A percentile compares a stretch with the other conserved stretches of the same genome.
These are phyloP conservation scores for Apogon hyalosoma DNA, from an alignment of 2,797 vertebrate species.

Conservation along the genomic window DNA sequence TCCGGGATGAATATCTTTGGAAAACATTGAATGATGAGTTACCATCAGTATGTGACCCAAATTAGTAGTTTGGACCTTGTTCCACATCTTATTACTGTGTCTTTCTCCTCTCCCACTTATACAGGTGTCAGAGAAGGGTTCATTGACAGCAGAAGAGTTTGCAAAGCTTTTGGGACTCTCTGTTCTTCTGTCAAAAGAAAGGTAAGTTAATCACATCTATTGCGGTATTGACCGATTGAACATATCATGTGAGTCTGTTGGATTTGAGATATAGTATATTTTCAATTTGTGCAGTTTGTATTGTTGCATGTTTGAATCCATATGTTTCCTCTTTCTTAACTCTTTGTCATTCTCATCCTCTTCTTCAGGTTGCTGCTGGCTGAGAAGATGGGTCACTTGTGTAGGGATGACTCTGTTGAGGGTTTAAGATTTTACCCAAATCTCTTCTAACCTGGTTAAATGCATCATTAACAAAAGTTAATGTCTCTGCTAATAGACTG, in stretches of 20 bases:
- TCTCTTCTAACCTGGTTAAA: slow-evolving; percentile 86
- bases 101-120: slow-evolving; percentile 7
- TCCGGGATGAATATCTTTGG: neutral
- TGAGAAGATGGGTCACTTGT: slow-evolving; percentile 98
- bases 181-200: slow-evolving; percentile 96
- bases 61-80: neutral
- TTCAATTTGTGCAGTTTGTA: neutral
- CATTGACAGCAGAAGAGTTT: slow-evolving; percentile 96
- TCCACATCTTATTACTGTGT: neutral
- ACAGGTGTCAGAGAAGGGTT: slow-evolving; percentile 95
- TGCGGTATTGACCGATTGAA: no score
- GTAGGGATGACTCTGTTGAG: slow-evolving; percentile 98
- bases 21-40: neutral
- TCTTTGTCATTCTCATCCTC: slow-evolving; percentile 23
- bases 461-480: neutral
- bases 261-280: neutral
- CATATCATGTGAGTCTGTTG: neutral
- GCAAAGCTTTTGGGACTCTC: slow-evolving; percentile 97
- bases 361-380: slow-evolving; percentile 91
- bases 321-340: neutral
- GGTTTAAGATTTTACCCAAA: slow-evolving; percentile 98
- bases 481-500: slow-evolving; percentile 4
- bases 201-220: slow-evolving; percentile 75
- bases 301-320: neutral
- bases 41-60: neutral